Evolutionary conservation across 2,888 invertebrate species (phyloP).

Genomic region (Drosophila algonquin): DNA sequence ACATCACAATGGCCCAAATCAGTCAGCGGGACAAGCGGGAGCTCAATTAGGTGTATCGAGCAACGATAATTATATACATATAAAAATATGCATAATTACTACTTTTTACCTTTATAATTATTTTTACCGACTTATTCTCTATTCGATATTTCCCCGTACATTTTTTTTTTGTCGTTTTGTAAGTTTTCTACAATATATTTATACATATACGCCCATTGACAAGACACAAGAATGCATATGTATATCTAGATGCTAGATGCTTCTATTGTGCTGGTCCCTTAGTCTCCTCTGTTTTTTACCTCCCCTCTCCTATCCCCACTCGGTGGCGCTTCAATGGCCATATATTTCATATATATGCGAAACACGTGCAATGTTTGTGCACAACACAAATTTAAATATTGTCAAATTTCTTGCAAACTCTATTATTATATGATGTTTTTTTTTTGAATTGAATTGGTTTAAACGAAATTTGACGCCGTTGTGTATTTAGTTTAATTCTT

Average conservation of each 20-base stretch:
- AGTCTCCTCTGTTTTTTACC: neutral
- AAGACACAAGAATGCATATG: conserved; percentile 5
- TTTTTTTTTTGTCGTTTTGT: conserved; percentile 53
- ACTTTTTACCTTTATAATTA: conserved; percentile 18
- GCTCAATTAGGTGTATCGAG: conserved; percentile 56
- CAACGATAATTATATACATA: conserved; percentile 51
- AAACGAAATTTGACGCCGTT: conserved; percentile 41
- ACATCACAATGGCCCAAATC: conserved; percentile 94
- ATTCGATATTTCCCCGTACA: neutral
- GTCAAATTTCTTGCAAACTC: conserved; percentile 35
- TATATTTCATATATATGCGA: too few species aligned
- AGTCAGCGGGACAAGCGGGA: conserved; percentile 83
- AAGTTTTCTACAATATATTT: conserved; percentile 39
- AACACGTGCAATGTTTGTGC: conserved; percentile 61
- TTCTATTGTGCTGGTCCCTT: conserved; percentile 11
- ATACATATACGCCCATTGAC: conserved; percentile 6
- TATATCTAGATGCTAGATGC: neutral
- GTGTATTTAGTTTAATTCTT: conserved; percentile 47
- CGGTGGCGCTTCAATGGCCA: conserved; percentile 32
- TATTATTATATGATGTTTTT: conserved; percentile 48
- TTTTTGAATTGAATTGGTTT: conserved; percentile 58
- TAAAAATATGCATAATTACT: conserved; percentile 11
- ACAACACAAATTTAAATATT: conserved; percentile 6
- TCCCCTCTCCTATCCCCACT: neutral
- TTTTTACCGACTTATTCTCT: conserved; percentile 17